These are phyloP conservation scores for Drosophila rufa DNA, from an alignment of 1,140 invertebrate species.

Conservation along the genomic window DNA sequence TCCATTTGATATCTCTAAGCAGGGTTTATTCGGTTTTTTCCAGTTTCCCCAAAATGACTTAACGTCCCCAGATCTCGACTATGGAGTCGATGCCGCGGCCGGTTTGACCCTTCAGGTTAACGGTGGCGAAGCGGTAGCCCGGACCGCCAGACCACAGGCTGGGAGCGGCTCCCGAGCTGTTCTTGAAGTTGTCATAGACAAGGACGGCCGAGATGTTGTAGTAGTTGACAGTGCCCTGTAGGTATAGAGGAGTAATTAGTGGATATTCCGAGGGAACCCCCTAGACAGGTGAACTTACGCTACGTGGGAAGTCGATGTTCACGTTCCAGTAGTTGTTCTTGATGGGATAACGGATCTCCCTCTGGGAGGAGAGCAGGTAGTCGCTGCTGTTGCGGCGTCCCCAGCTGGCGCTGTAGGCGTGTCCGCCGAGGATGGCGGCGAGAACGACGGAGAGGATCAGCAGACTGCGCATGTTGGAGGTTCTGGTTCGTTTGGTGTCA, in stretches of 20 bases:
- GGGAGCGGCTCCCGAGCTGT: conserved; percentile 65
- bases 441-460: conserved; percentile 58
- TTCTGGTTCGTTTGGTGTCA: conserved; percentile 31
- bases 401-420: conserved; percentile 66
- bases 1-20: background rate
- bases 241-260: background rate
- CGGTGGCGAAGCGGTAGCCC: conserved; percentile 36
- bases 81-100: conserved; percentile 70
- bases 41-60: background rate
- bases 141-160: conserved; percentile 63
- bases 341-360: conserved; percentile 52
- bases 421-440: conserved; percentile 57
- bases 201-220: conserved; percentile 57
- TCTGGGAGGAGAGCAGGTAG: conserved; percentile 55
- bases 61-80: conserved; percentile 70
- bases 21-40: background rate
- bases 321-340: conserved; percentile 69
- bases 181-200: conserved; percentile 76
- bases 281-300: conserved; percentile 46
- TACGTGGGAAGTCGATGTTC: conserved; percentile 57
- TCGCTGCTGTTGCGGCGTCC: conserved; percentile 49
- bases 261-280: background rate
- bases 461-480: conserved; percentile 51
- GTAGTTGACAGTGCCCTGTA: conserved; percentile 49
- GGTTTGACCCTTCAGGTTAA: conserved; percentile 61